A percentile compares a stretch with the other conserved stretches of the same genome.
These are phyloP conservation scores for Ophion costatus DNA, from an alignment of 2,888 invertebrate genomes.

Conservation along the genomic window DNA sequence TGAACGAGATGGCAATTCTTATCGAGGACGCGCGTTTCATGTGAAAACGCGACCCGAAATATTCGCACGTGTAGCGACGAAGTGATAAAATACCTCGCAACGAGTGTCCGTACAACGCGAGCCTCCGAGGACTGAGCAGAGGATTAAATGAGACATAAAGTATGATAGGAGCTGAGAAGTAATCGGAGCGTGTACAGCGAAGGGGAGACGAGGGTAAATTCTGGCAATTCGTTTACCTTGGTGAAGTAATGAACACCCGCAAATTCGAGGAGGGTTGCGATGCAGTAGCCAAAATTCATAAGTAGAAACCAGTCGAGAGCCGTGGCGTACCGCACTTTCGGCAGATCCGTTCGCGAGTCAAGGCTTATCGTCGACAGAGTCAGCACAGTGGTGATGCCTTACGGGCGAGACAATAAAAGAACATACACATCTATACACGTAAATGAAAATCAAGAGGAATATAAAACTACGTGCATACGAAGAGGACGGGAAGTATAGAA, in stretches of 20 bases:
- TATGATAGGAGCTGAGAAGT: conserved; percentile 15
- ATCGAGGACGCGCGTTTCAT: no score
- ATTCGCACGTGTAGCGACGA: no score
- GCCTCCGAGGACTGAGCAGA: no score
- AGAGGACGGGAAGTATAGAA: neutral
- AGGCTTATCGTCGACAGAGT: conserved; percentile 96
- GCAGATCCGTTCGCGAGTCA: conserved; percentile 95
- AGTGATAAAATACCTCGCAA: no score
- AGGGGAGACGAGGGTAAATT: conserved; percentile 16
- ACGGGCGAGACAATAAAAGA: conserved; percentile 24
- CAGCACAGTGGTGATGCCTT: conserved; percentile 95
- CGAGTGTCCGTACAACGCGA: no score
- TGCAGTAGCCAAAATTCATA: conserved; percentile 97
- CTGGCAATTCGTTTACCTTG: conserved; percentile 86
- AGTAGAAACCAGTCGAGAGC: conserved; percentile 96
- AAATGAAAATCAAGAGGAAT: conserved; percentile 35
- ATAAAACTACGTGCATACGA: conserved; percentile 20
- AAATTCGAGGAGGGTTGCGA: conserved; percentile 96
- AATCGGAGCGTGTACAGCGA: conserved; percentile 31
- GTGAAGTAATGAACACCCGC: conserved; percentile 99
- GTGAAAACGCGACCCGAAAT: no score
- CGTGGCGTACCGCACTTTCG: conserved; percentile 97
- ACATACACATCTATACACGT: neutral
- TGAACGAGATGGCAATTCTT: no score
- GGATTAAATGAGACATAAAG: conserved; percentile 2